phyloP scores from a whole-genome alignment of 2,113 vertebrate species.

The Psophia crepitans region DNA sequence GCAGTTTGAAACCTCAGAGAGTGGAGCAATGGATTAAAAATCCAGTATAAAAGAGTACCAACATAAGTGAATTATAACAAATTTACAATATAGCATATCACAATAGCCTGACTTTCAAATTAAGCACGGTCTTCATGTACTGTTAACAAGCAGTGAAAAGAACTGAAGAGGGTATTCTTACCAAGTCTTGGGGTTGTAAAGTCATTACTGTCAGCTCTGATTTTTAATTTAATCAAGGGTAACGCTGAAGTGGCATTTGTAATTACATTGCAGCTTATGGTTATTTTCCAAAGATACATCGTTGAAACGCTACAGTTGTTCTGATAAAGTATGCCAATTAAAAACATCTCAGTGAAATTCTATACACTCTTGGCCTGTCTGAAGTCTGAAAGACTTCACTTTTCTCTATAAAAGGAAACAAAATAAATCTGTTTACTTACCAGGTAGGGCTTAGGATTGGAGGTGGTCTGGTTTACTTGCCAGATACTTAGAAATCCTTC shows the following conservation, averaged over 20 bases:
- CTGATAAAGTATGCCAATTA: neutral
- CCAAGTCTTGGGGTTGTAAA: neutral
- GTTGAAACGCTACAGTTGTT: neutral
- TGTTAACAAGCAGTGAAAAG: neutral
- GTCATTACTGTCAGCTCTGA: neutral
- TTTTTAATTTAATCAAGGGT: neutral
- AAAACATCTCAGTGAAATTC: neutral
- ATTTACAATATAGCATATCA: neutral
- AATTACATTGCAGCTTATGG: neutral
- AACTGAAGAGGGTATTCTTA: neutral
- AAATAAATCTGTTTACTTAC: slow-evolving; percentile 72
- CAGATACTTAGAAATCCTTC: slow-evolving; percentile 97
- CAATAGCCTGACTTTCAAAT: neutral
- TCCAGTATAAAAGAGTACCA: neutral
- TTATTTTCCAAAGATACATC: neutral
- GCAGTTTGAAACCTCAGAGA: neutral
- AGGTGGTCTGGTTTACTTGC: slow-evolving; percentile 96
- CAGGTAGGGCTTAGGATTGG: slow-evolving; percentile 96
- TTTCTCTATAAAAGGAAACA: neutral
- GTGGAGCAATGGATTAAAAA: neutral
- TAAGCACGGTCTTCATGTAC: neutral
- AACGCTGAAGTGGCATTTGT: neutral
- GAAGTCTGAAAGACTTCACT: neutral
- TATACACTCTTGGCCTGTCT: neutral
- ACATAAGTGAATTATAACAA: neutral